A percentile compares a stretch with the other conserved stretches of the same genome.
Conservation (phyloP, 2,113 vertebrate genomes). For the Labeo rohita region DNA sequence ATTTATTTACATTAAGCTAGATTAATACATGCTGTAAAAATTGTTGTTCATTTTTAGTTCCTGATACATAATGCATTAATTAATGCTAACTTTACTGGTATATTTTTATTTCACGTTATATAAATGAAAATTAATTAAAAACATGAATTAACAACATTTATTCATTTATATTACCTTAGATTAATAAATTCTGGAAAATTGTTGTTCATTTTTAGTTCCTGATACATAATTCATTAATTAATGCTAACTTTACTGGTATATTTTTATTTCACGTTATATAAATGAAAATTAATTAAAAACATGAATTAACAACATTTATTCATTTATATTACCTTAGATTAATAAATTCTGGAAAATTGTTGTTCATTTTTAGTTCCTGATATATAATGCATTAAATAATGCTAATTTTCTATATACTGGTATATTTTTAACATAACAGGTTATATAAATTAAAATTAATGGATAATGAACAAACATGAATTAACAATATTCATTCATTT, state of each 20-base stretch:
- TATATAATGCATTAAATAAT: no score
- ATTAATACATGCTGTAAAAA: neutral
- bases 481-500: neutral
- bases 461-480: neutral
- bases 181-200: no score
- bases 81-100: neutral
- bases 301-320: no score
- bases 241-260: neutral
- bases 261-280: no score
- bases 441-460: neutral
- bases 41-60: neutral
- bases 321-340: no score
- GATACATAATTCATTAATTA: neutral
- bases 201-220: neutral
- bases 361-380: neutral
- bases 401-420: no score
- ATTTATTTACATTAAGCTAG: neutral
- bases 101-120: no score
- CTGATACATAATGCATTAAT: neutral
- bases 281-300: no score
- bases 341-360: no score
- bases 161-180: no score
- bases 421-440: neutral
- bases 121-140: no score
- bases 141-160: no score